A percentile compares a stretch with the other conserved stretches of the same genome.
Evolutionary conservation across 2,888 invertebrate species (phyloP).

Genomic region (Tiliacea aurago): DNA sequence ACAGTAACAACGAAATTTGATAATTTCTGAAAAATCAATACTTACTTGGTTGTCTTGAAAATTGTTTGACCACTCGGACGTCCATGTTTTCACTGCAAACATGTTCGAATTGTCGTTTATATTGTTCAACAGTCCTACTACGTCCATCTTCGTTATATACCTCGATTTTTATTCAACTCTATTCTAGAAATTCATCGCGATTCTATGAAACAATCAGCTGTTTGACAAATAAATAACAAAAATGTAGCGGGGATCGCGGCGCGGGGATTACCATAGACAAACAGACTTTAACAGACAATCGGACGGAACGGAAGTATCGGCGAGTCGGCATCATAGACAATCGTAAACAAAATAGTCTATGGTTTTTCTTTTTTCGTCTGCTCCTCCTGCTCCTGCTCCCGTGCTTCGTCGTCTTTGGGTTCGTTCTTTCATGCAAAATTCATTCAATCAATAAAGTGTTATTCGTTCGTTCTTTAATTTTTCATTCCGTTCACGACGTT

Average conservation of each 20-base stretch:
- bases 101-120: constrained; percentile 87
- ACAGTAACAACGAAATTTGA: constrained; percentile 38
- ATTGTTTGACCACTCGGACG: constrained; percentile 86
- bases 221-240: constrained; percentile 72
- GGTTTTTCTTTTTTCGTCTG: background rate
- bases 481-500: constrained; percentile 49
- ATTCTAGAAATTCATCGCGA: constrained; percentile 63
- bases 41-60: constrained; percentile 89
- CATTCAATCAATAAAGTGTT: constrained; percentile 29
- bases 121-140: constrained; percentile 85
- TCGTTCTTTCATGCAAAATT: constrained; percentile 24
- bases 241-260: constrained; percentile 41
- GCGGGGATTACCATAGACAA: constrained; percentile 40
- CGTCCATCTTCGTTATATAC: constrained; percentile 81
- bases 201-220: constrained; percentile 75
- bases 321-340: constrained; percentile 11
- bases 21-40: constrained; percentile 71
- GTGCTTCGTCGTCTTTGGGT: constrained; percentile 11
- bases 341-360: background rate
- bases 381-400: too few species aligned
- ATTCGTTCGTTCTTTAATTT: background rate
- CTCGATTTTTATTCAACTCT: constrained; percentile 50
- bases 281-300: too few species aligned
- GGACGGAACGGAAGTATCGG: constrained; percentile 26
- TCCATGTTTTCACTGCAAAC: constrained; percentile 89